Evolutionary conservation across 2,888 invertebrate genomes (phyloP).

Genomic region (Sinohyriopsis cumingii): DNA sequence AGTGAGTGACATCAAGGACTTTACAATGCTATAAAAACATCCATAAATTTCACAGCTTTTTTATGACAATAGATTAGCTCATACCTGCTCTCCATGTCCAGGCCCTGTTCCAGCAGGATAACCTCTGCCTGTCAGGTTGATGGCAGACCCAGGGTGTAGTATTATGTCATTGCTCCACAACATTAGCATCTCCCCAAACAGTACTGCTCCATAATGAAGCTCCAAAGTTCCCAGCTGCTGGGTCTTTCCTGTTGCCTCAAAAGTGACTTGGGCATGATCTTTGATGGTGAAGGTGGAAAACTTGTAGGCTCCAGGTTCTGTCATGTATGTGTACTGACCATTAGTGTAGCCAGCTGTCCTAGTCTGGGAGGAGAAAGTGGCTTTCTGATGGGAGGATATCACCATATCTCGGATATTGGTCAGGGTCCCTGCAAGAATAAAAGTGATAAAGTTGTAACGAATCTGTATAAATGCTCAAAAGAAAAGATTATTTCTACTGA

Average conservation of each 20-base stretch:
- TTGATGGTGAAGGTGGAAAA: slow-evolving; percentile 53
- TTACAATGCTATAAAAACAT: too few species aligned
- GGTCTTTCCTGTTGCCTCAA: slow-evolving; percentile 35
- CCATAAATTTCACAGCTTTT: too few species aligned
- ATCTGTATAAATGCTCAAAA: too few species aligned
- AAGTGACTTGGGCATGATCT: slow-evolving; percentile 43
- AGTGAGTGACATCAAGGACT: too few species aligned
- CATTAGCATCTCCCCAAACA: slow-evolving; percentile 41
- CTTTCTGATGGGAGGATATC: slow-evolving; percentile 46
- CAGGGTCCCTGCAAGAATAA: slow-evolving; percentile 43
- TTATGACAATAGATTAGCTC: neutral
- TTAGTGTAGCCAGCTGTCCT: slow-evolving; percentile 40
- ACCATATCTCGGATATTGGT: slow-evolving; percentile 49
- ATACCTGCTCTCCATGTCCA: slow-evolving; percentile 46
- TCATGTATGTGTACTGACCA: slow-evolving; percentile 32
- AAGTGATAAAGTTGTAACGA: too few species aligned
- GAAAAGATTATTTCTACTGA: too few species aligned
- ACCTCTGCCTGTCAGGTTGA: slow-evolving; percentile 47
- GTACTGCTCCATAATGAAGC: slow-evolving; percentile 45
- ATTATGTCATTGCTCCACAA: slow-evolving; percentile 44
- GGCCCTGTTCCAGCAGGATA: slow-evolving; percentile 39
- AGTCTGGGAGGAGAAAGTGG: slow-evolving; percentile 42
- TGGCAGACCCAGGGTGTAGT: slow-evolving; percentile 47
- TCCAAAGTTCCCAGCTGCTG: slow-evolving; percentile 45
- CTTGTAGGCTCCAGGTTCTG: slow-evolving; percentile 47